These are phyloP conservation scores for Trachops cirrhosus DNA, from an alignment of 2,797 vertebrate species.

Conservation along the genomic window DNA sequence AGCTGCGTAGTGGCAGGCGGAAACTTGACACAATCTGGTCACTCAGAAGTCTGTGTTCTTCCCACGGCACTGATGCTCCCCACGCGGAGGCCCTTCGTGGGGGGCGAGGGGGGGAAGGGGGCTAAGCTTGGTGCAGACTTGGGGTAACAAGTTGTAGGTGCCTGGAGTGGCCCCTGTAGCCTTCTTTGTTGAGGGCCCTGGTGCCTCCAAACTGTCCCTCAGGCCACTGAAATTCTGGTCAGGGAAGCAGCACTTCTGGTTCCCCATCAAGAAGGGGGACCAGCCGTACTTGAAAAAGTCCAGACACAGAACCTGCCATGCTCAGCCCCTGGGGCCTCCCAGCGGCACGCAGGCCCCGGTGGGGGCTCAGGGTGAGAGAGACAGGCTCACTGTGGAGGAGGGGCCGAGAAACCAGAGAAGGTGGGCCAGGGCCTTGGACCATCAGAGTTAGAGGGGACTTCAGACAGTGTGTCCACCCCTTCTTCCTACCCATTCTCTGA, in stretches of 20 bases:
- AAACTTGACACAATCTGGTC: not conserved
- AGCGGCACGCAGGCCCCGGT: not conserved
- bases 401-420: not conserved
- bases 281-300: not conserved
- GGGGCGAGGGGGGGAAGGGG: not conserved
- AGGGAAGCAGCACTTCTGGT: not conserved
- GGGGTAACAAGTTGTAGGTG: not conserved
- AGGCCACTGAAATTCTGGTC: not conserved
- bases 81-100: not conserved
- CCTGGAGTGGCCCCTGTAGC: not conserved
- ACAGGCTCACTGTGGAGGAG: not conserved
- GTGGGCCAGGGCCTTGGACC: not conserved
- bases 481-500: not conserved
- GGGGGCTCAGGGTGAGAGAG: slow-evolving; percentile 26
- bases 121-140: not conserved
- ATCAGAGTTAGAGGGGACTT: not conserved
- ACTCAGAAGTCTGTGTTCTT: not conserved
- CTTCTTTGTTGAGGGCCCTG: not conserved
- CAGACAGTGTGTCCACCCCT: not conserved
- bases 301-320: not conserved
- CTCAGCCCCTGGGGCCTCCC: slow-evolving; percentile 30
- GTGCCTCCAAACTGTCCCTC: not conserved
- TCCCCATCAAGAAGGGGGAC: not conserved
- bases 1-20: not conserved
- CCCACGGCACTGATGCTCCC: not conserved